Base-by-base conservation (phyloP, 2,888 invertebrate species). In the Synanthedon tipuliformis region DNA sequence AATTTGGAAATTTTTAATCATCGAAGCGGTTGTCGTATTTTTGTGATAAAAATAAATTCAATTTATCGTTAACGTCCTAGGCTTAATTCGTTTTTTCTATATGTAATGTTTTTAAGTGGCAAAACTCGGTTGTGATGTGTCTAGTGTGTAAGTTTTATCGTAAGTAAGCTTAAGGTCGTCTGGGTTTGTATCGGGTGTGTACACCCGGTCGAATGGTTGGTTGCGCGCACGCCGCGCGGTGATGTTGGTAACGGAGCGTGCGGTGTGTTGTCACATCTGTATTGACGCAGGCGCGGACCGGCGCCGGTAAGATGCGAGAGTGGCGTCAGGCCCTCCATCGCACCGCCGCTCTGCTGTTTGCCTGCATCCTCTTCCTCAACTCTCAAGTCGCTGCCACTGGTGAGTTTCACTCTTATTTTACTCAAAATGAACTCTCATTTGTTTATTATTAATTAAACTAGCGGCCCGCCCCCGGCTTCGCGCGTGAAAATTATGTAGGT, bases 21-120 rank as follows among this genome's bases (percentile, higher is more conserved):
- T 84, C 85, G 86, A 86, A 86, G 78, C 82, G 86, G 87, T 86
- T 87, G 86, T 87, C 86, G 86, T 86, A 84, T 86, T 85, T 86
- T 86, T 85, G 86, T 86, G 85, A 86, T 84, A 82, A 66, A 73
- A 61, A 59, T 51, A 55, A 51, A n/a, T n/a, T 51, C 15, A 16
- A 34, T 34, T 10, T 34, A 34, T 34, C 7, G 10, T 34, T 10
- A 34, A 34, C 34, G 7, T 34, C 34, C 13, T 55, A 64, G 61
- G 53, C 68, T 67, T 68, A 66, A n/a, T 16, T 64, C 59, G 54
- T 64, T 62, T 59, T 50, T 55, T 57, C 53, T 55, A 56, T 53
- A 51, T 59, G 59, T 8, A 34, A 34, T 34, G 34, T 7, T 34
- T 8, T 66, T 78, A 82, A 81, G 83, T 85, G 84, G 82, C 80